These are phyloP conservation scores for Hydra vulgaris DNA, from an alignment of 30 jellyfish, hydroid and myxozoan species.

Conservation along the genomic window DNA sequence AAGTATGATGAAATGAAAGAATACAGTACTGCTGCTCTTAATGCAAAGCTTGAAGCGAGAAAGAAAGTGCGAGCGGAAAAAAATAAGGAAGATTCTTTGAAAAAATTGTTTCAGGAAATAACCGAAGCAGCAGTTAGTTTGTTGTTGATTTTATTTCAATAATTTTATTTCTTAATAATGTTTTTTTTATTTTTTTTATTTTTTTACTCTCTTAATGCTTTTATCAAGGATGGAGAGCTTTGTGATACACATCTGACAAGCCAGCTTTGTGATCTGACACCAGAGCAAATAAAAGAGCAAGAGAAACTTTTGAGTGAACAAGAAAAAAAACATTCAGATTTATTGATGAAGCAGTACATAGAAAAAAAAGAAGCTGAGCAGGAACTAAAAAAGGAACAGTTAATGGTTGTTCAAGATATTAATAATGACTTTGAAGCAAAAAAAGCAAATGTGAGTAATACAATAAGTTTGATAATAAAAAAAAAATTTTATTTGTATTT, in stretches of 20 bases:
- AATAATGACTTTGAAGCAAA: constrained; percentile 54
- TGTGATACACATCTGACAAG: no score
- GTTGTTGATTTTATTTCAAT: background rate
- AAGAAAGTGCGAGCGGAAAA: constrained; percentile 58
- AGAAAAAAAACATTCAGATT: constrained; percentile 42
- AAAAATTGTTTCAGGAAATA: constrained; percentile 41
- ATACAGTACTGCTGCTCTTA: constrained; percentile 56
- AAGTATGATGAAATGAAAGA: constrained; percentile 40
- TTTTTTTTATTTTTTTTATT: background rate
- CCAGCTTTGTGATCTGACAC: no score
- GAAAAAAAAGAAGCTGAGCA: constrained; percentile 38
- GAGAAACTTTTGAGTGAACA: constrained; percentile 41
- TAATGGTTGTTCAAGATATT: constrained; percentile 45
- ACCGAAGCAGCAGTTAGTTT: constrained; percentile 39
- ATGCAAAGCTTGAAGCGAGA: constrained; percentile 77
- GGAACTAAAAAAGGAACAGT: constrained; percentile 43
- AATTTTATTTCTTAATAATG: background rate
- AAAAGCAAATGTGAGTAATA: constrained; percentile 69
- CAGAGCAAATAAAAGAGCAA: constrained; percentile 39
- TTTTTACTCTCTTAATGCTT: no score
- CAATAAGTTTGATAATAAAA: no score
- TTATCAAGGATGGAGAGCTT: constrained; percentile 32
- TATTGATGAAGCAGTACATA: constrained; percentile 40
- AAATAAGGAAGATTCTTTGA: constrained; percentile 62
- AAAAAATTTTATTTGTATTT: background rate